Percentiles rank a stretch among this genome's conserved stretches.
Evolutionary conservation across 2,113 vertebrate species (phyloP).

Genomic region (Chunga burmeisteri): DNA sequence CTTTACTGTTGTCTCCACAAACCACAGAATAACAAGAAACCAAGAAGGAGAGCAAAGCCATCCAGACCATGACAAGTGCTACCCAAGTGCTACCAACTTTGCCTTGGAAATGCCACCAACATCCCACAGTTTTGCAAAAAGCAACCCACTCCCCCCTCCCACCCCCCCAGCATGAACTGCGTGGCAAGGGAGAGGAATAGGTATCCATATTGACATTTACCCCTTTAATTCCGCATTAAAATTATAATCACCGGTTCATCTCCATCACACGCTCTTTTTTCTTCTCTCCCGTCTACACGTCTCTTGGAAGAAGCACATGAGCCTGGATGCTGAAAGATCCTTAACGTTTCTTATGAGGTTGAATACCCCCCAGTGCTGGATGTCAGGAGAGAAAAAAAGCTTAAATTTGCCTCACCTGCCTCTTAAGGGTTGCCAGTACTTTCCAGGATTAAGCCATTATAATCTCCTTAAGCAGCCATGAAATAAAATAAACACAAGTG

Average conservation of each 20-base stretch:
- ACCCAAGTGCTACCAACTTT: neutral
- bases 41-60: neutral
- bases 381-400: neutral
- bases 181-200: neutral
- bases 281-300: neutral
- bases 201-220: neutral
- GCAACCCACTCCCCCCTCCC: neutral
- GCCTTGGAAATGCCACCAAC: neutral
- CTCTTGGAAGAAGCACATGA: conserved; percentile 10
- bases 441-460: conserved; percentile 5
- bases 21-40: neutral
- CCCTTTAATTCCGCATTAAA: neutral
- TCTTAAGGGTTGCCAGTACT: neutral
- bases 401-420: conserved; percentile 3
- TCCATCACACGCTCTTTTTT: neutral
- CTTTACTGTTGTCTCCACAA: neutral
- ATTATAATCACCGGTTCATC: neutral
- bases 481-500: neutral
- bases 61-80: accelerated
- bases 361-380: neutral
- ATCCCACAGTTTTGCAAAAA: neutral
- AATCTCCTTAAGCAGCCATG: neutral
- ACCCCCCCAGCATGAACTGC: neutral
- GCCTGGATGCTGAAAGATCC: conserved; percentile 19
- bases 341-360: neutral